These are phyloP conservation scores for Hirundichthys speculiger DNA, from an alignment of 2,113 vertebrate genomes.

Conservation along the genomic window DNA sequence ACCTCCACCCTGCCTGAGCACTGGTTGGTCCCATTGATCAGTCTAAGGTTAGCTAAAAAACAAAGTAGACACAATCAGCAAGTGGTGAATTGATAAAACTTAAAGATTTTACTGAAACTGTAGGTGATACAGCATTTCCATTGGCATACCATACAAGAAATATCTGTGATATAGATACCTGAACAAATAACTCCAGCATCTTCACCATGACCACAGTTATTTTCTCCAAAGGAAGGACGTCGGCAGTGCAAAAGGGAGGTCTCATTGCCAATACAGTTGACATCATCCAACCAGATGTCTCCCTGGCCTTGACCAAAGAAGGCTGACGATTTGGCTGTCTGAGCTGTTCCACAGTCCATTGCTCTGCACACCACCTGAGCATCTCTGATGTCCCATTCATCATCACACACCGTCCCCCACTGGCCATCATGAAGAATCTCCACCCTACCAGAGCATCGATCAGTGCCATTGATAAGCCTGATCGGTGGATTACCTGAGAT, in stretches of 20 bases:
- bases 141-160: neutral
- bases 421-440: slow-evolving; percentile 57
- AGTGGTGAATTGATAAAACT: too few species aligned
- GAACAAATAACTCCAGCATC: slow-evolving; percentile 76
- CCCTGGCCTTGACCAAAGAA: slow-evolving; percentile 60
- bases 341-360: slow-evolving; percentile 69
- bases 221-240: slow-evolving; percentile 26
- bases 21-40: slow-evolving; percentile 23
- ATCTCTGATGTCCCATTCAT: slow-evolving; percentile 61
- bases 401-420: slow-evolving; percentile 75
- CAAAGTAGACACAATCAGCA: slow-evolving; percentile 6
- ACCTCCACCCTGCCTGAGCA: slow-evolving; percentile 72
- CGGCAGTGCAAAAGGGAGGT: slow-evolving; percentile 46
- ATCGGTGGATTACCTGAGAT: slow-evolving; percentile 27
- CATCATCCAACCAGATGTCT: slow-evolving; percentile 58
- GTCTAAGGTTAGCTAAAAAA: slow-evolving; percentile 45
- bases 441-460: slow-evolving; percentile 71
- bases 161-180: slow-evolving; percentile 42
- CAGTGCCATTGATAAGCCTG: slow-evolving; percentile 58
- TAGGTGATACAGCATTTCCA: neutral
- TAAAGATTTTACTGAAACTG: neutral
- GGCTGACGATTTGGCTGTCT: slow-evolving; percentile 18
- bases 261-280: slow-evolving; percentile 61
- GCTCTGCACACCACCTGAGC: slow-evolving; percentile 72
- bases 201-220: slow-evolving; percentile 61